A percentile compares a stretch with the other conserved stretches of the same genome.
phyloP scores from a whole-genome alignment of 2,797 vertebrate genomes.

The Falco naumanni region DNA sequence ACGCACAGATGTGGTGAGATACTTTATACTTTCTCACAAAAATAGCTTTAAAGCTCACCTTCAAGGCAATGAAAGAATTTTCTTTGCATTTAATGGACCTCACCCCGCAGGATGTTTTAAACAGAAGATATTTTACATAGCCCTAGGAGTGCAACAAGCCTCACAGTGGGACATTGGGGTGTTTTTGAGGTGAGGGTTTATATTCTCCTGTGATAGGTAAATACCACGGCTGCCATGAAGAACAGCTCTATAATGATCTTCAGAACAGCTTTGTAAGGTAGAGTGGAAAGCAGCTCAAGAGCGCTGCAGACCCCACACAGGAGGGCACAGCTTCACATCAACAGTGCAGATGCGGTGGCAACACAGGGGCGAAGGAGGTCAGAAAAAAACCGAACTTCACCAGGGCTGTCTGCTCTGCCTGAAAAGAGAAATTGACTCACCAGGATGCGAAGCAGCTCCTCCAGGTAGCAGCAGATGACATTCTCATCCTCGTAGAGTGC shows the following conservation, averaged over 20 bases:
- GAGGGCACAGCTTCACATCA: neutral
- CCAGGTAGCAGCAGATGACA: constrained; percentile 94
- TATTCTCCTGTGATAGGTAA: neutral
- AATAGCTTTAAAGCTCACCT: neutral
- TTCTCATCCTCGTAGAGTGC: constrained; percentile 93
- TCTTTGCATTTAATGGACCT: neutral
- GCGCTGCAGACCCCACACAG: neutral
- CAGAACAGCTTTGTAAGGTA: neutral
- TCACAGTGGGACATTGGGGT: neutral
- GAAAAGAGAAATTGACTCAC: constrained; percentile 69
- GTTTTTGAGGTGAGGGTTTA: neutral
- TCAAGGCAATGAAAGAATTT: neutral
- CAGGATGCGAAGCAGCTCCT: constrained; percentile 96
- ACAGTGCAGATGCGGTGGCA: neutral
- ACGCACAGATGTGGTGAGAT: neutral
- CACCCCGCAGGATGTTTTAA: neutral
- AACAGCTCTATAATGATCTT: neutral
- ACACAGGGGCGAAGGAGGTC: neutral
- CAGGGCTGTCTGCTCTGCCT: neutral
- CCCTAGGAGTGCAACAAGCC: neutral
- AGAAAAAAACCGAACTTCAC: neutral
- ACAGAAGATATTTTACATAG: neutral
- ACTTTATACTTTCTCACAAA: neutral
- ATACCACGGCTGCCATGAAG: neutral
- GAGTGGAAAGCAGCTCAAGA: neutral